Percentiles rank a stretch among this genome's conserved stretches.
These are phyloP conservation scores for Jacana jacana DNA, from an alignment of 2,113 vertebrate genomes.

Conservation along the genomic window DNA sequence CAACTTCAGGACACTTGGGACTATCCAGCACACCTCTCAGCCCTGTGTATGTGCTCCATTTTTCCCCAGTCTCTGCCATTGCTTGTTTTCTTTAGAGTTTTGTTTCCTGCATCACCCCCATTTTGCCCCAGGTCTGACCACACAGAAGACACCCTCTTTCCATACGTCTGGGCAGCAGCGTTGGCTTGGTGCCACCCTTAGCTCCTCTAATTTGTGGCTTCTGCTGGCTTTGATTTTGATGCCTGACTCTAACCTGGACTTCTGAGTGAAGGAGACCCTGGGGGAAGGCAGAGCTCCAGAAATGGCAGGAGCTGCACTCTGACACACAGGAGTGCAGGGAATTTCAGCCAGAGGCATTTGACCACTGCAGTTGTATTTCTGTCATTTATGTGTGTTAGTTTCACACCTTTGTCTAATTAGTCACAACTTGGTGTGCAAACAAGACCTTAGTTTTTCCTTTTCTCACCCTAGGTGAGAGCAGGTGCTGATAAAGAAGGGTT, in stretches of 20 bases:
- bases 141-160: not conserved
- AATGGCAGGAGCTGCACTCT: fast-evolving
- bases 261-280: not conserved
- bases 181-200: not conserved
- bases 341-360: not conserved
- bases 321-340: not conserved
- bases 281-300: not conserved
- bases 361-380: not conserved
- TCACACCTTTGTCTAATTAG: not conserved
- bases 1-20: not conserved
- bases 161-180: not conserved
- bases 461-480: not conserved
- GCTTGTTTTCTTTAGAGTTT: not conserved
- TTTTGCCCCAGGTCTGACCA: not conserved
- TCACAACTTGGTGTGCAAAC: not conserved
- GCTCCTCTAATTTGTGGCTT: not conserved
- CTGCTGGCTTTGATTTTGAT: not conserved
- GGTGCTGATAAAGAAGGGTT: not conserved
- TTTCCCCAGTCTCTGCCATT: not conserved
- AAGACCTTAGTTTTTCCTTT: not conserved
- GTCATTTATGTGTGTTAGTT: not conserved
- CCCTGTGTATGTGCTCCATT: not conserved
- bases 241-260: not conserved
- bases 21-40: not conserved
- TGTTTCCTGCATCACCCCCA: not conserved